Base-by-base conservation (phyloP, 2,797 vertebrate species). In the Scolopax bukidnonensis region DNA sequence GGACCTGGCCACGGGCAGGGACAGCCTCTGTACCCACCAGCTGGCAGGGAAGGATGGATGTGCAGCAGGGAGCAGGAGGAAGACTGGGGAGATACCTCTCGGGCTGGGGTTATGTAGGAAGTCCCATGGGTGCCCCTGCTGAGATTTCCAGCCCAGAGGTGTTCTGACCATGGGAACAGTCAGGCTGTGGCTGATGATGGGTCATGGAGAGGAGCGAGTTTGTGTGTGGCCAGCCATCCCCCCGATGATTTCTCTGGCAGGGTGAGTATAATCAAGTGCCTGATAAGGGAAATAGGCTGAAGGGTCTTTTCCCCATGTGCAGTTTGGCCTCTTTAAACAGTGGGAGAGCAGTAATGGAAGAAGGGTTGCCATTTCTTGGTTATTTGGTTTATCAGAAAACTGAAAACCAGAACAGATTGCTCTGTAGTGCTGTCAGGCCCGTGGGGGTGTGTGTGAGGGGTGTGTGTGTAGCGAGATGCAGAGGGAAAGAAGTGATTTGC, bases 131-230 rank as follows among this genome's bases (percentile, higher is more conserved):
- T 43, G 28, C 8, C 9, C 10, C 32, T 48, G 69, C 47, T 71
- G 21, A 41, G 76, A 51, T 76, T 41, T 64, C 21, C 65, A 85
- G 41, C 28, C 16, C 45, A 50, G 76, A 47, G 38, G 15, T 33
- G 51, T 3, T 78, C 24, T 19, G 19, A 40, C 38, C 33, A 9
- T 23, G 40, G 73, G 48, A 53, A 18, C 3, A 2, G 16, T 47
- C 2, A 5, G 48, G 24, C 59, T 61, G 76, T 65, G 32, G 16
- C 30, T 2, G 3, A 30, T 2, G 3, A 30, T 4, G 3, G 23
- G 16, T 38, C 4, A 0, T 14, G 17, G 38, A 2, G 2, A 64
- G 86, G 30, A 43, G 36, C 0, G 1, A 30, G 16, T 51, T 77
- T 48, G 32, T 9, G 21, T 81, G 40, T 36, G 78, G 27, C 65